Percentiles rank a stretch among this genome's conserved stretches.
Evolutionary conservation across 2,888 invertebrate genomes (phyloP).

Genomic region (Meiosimyza decipiens): DNA sequence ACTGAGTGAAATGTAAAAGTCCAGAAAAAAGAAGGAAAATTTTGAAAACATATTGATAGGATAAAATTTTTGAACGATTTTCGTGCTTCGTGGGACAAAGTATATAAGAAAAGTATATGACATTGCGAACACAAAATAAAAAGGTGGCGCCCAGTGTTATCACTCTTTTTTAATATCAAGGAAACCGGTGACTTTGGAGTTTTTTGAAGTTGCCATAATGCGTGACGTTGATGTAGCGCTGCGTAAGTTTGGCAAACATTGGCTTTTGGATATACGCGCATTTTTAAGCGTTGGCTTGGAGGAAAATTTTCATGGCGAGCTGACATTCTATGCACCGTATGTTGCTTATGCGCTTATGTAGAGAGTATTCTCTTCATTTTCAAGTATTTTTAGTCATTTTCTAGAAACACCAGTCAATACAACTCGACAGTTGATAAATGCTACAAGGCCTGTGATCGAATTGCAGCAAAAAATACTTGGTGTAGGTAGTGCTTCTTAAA

Average conservation of each 20-base stretch:
- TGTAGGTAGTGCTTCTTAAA: slow-evolving; percentile 46
- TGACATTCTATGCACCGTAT: slow-evolving; percentile 58
- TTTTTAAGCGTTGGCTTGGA: slow-evolving; percentile 63
- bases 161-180: slow-evolving; percentile 68
- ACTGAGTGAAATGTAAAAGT: no score
- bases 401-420: slow-evolving; percentile 50
- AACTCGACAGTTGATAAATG: slow-evolving; percentile 42
- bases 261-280: slow-evolving; percentile 67
- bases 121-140: background rate
- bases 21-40: no score
- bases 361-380: background rate
- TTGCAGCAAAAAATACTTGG: slow-evolving; percentile 56
- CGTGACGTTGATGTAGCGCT: slow-evolving; percentile 70
- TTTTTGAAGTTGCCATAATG: slow-evolving; percentile 73
- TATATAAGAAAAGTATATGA: background rate
- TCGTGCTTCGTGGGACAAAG: background rate
- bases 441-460: slow-evolving; percentile 47
- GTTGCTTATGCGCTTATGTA: slow-evolving; percentile 7
- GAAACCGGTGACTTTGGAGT: slow-evolving; percentile 75
- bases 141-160: background rate
- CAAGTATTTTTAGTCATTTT: slow-evolving; percentile 55
- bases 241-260: slow-evolving; percentile 57
- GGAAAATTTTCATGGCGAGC: slow-evolving; percentile 53
- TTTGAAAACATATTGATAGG: no score
- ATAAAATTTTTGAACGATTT: no score